Base-by-base conservation (phyloP, 2,888 invertebrate genomes). In the Chrysopilus asiliformis region DNA sequence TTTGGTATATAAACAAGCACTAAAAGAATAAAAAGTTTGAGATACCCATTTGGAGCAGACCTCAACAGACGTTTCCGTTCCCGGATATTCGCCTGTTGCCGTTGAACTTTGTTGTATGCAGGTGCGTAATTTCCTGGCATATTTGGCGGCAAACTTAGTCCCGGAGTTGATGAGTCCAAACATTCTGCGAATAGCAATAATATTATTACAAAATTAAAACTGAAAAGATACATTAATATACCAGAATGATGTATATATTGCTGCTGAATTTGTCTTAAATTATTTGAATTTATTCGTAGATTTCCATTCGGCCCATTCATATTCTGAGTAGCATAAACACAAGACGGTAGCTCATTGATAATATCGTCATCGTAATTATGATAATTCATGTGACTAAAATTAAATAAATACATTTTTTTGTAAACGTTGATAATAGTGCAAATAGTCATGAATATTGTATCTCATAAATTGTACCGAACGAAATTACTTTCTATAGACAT, bases 41-140 rank as follows among this genome's bases (percentile, higher is more conserved):
- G 58, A 68, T 79, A 79, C 79, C 79, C 79, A 75, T 77, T 79
- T 72, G 79, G 79, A 74, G 79, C 80, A 76, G 82, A 87, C 82
- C 90, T 90, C 77, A 95, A 83, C 94, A 97, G 95, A 60, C 95
- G 79, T 71, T 93, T 87, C 60, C 95, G 73, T 68, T 97, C 97
- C 49, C 97, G 76, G 47, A 95, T 87, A 67, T 94, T 95, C 41
- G 95, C 90, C 3, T 94, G 87, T 49, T 89, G 87, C 43, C 90
- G 72, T 62, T 91, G 90, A 45, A 89, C 82, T 53, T 87, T 74
- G n/a, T n/a, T n/a, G 64, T 89, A 90, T 4, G 55, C 57, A 14
- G 55, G 30, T 12, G 40, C 40, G 25, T 42, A 43, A 4, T 38
- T 38, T 7, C 22, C 19, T 24, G 31, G 29, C 10, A 52, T 54